These are phyloP conservation scores for Itoplectis maculator DNA, from an alignment of 2,888 invertebrate genomes.

Conservation along the genomic window DNA sequence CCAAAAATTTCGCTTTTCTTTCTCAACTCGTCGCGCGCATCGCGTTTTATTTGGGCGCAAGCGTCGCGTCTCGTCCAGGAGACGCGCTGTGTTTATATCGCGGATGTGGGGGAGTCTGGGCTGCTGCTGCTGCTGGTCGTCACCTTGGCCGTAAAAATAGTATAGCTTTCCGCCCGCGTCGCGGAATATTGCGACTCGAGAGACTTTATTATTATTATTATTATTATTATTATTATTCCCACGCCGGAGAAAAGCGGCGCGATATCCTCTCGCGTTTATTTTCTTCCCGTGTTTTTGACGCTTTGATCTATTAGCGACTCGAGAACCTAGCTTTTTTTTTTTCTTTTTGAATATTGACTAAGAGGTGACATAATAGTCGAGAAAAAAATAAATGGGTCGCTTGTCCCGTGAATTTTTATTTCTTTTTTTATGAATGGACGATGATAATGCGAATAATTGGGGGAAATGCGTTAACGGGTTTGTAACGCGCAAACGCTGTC, in stretches of 20 bases:
- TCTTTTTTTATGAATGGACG: too few species aligned
- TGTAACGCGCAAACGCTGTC: too few species aligned
- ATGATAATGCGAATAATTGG: too few species aligned
- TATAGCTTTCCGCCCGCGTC: constrained; percentile 1
- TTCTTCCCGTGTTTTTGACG: neutral
- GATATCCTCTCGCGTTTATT: neutral
- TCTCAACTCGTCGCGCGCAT: neutral
- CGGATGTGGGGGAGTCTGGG: neutral
- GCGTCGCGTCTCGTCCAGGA: neutral
- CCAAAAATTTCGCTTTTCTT: constrained; percentile 15
- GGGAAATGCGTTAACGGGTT: too few species aligned
- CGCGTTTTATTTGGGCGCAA: constrained; percentile 27
- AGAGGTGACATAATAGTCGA: neutral
- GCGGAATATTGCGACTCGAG: too few species aligned
- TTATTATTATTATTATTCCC: constrained; percentile 24
- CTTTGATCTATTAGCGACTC: neutral
- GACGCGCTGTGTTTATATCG: neutral
- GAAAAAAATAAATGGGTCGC: too few species aligned
- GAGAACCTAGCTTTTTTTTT: neutral
- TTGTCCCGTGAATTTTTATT: too few species aligned
- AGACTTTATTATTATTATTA: too few species aligned
- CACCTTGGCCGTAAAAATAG: constrained; percentile 60
- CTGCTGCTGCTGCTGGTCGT: constrained; percentile 9
- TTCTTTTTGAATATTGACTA: neutral
- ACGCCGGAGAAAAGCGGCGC: neutral